Base-by-base conservation (phyloP, 2,888 invertebrate species). In the Operophtera brumata region DNA sequence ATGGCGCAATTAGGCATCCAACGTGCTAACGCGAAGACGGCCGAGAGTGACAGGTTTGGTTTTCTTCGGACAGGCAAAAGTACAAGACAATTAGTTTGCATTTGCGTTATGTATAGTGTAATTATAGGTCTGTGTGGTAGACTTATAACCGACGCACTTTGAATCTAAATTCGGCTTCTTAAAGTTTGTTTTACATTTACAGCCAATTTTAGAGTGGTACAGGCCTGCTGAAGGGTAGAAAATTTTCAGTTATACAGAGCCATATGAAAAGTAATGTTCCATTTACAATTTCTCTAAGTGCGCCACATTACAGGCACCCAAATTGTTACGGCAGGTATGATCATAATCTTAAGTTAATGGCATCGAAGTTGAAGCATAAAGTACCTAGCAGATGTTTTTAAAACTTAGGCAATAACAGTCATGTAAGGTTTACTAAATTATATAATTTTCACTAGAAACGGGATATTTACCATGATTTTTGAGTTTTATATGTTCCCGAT, bases 241-340 rank as follows among this genome's bases (percentile, higher is more conserved):
- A 45, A 39, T 35, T 35, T 44, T 47, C 44, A 50, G 34, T 41
- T 37, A 46, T 9, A 32, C 32, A 46, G 37, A 39, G 53, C 28
- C 12, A 37, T 57, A 58, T 59, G 62, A 58, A 63, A 59, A 50
- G 54, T 57, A 65, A 59, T 59, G 54, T 53, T 44, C 61, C 63
- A 54, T 60, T 59, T 63, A 61, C 62, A 65, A 60, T 61, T 59
- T 58, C 39, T 46, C 40, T 54, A 35, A 43, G 46, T 45, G 50
- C 48, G 51, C 47, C 42, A 50, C 51, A 49, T 57, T 52, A 53
- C 56, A 51, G 49, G 50, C 52, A 30, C 26, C 32, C 51, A 28
- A 44, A 54, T 51, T 36, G 47, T 60, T 54, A 57, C 47, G 47
- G 45, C 47, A 48, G 54, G 46, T 45, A 49, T 57, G 46, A 60